Percentiles rank a stretch among this genome's conserved stretches.
Evolutionary conservation across 2,113 vertebrate species (phyloP).

Genomic region (Etia nguti): DNA sequence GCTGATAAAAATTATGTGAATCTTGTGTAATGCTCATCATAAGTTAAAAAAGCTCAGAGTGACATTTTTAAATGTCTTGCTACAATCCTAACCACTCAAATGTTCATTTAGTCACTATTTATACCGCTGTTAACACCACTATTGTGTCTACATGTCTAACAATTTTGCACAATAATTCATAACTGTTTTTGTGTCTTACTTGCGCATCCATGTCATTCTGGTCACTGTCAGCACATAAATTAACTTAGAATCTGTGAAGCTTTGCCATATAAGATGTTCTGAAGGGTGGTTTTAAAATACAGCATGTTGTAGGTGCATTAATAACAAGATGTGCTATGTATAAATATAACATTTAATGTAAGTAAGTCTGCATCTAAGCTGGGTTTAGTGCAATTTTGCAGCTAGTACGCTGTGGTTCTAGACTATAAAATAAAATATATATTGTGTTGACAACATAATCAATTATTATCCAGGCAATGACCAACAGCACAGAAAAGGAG

Average conservation of each 20-base stretch:
- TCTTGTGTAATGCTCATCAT: background rate
- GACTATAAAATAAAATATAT: background rate
- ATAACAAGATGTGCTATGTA: background rate
- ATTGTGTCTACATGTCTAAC: background rate
- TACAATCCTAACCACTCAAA: background rate
- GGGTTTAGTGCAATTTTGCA: background rate
- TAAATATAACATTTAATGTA: background rate
- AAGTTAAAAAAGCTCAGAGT: background rate
- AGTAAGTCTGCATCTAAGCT: background rate
- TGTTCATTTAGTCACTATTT: background rate
- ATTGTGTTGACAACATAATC: background rate
- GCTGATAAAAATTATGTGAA: background rate
- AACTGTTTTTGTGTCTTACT: background rate
- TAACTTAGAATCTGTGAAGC: background rate
- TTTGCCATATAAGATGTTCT: background rate
- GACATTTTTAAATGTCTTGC: background rate
- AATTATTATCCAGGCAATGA: background rate
- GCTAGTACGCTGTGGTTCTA: background rate
- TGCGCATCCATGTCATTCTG: fast-evolving
- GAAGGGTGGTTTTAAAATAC: background rate
- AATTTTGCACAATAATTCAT: background rate
- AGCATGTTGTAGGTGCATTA: background rate
- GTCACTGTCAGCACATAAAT: background rate
- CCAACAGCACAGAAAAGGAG: background rate
- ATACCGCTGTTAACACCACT: background rate